Conservation (phyloP, 2,113 vertebrate species). For the Dipodomys spectabilis region DNA sequence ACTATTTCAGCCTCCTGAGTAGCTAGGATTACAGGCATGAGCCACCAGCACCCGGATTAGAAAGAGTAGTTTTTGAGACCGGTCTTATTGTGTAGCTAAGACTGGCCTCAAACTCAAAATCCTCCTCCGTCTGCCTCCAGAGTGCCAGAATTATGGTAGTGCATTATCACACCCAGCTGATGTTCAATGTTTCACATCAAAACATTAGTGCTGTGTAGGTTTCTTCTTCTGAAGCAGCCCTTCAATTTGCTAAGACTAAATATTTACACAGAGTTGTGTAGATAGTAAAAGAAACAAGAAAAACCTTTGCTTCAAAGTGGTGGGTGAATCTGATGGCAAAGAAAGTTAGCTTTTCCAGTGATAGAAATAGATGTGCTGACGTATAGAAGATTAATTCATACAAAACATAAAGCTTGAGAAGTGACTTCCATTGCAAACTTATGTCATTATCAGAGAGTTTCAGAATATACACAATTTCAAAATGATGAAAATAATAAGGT, state of each 20-base stretch:
- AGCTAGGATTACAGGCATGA: no score
- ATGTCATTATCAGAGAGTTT: not conserved
- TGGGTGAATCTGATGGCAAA: slow-evolving; percentile 28
- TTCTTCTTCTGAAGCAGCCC: slow-evolving; percentile 3
- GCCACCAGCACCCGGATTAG: no score
- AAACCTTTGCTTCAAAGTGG: slow-evolving; percentile 1
- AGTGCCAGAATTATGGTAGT: not conserved
- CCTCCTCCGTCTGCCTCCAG: not conserved
- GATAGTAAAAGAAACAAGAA: not conserved
- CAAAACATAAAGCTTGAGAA: slow-evolving; percentile 26
- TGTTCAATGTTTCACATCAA: not conserved
- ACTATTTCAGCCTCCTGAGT: not conserved
- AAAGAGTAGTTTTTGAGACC: not conserved
- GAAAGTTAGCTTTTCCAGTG: not conserved
- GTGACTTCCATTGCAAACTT: not conserved
- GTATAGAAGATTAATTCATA: not conserved
- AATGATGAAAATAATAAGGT: not conserved
- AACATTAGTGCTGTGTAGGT: not conserved
- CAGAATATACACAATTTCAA: not conserved
- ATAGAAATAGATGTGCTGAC: not conserved
- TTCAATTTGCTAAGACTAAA: slow-evolving; percentile 7
- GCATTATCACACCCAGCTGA: not conserved
- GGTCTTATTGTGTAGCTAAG: not conserved
- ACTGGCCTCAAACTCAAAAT: not conserved
- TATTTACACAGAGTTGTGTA: not conserved